Evolutionary conservation across 1,140 invertebrate species (phyloP).

Genomic region (Atta colombica): DNA sequence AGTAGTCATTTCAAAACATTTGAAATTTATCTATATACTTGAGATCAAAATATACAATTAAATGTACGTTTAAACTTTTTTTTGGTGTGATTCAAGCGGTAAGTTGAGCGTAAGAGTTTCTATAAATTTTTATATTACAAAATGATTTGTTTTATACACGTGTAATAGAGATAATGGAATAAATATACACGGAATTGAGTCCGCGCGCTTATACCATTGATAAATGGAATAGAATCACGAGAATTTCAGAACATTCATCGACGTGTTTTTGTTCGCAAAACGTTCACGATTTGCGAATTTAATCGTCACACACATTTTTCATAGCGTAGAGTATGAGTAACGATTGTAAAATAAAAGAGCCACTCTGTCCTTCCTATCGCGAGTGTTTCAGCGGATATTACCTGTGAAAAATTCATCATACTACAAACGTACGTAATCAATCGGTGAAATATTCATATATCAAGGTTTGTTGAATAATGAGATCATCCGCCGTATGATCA

Average conservation of each 20-base stretch:
- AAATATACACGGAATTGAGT: slow-evolving; percentile 34
- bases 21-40: not conserved
- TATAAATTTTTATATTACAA: slow-evolving; percentile 18
- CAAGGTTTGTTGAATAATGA: slow-evolving; percentile 19
- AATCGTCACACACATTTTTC: slow-evolving; percentile 18
- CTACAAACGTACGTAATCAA: not conserved
- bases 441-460: not conserved
- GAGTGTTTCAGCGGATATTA: not conserved
- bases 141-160: slow-evolving; percentile 14
- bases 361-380: not conserved
- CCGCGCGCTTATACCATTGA: not conserved
- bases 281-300: slow-evolving; percentile 31
- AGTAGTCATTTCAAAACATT: not conserved
- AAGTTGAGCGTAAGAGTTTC: not conserved
- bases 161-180: slow-evolving; percentile 18
- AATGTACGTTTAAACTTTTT: not conserved
- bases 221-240: slow-evolving; percentile 19
- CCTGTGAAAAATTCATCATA: slow-evolving; percentile 36
- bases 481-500: slow-evolving; percentile 21
- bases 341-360: not conserved
- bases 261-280: slow-evolving; percentile 23
- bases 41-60: not conserved
- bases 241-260: slow-evolving; percentile 4
- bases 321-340: not conserved
- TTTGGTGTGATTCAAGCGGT: not conserved